Evolutionary conservation across 2,113 vertebrate genomes (phyloP), one percentile per base, ranked within the genome.

Genomic region (Embiotoca jacksoni): DNA sequence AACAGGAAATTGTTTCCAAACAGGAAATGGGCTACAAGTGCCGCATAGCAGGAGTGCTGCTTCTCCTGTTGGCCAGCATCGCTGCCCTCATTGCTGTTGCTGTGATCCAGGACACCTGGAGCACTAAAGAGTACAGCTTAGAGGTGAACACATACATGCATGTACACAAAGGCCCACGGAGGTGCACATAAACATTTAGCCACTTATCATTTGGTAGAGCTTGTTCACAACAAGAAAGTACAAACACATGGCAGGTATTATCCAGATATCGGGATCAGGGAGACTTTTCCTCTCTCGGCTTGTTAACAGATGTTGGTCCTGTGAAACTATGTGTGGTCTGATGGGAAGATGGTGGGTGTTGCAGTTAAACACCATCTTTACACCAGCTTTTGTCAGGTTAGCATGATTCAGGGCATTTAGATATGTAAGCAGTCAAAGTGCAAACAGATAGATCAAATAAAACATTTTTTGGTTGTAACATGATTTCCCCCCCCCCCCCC

Each of bases 71-170:
- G 60, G 85, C 94, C 54, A 97, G 97, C 39, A 68, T 97, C n/a
- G 93, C 95, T 11, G 95, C 97, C 58, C 93, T 99, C 3, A 84
- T 96, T 72, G 78, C 95, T 32, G 92, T 99, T 73, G 93, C 95
- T 0, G 85, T 97, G 65, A 93, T 98, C 89, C 98, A 99, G 93
- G 89, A 91, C 69, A 92, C 92, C 15, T 96, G 93, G 84, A 92
- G 66, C 3, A 88, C 88, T 16, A 72, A 93, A 44, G 63, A 96
- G 64, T 95, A 61, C 94, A 93, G 91, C 31, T 76, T 92, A 16
- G 96, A 97, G 96, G 97, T 98, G 90, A 82, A 69, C 2, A 39
- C 7, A 57, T 23, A 23, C 23, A 23, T 33, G 16, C 69, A 56
- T 1, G 16, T 4, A 39, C 47, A 55, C 49, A 50, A 23, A 0